Percentiles rank a stretch among this genome's conserved stretches.
Evolutionary conservation across 2,113 vertebrate genomes (phyloP).

Genomic region (Bostrychus sinensis): DNA sequence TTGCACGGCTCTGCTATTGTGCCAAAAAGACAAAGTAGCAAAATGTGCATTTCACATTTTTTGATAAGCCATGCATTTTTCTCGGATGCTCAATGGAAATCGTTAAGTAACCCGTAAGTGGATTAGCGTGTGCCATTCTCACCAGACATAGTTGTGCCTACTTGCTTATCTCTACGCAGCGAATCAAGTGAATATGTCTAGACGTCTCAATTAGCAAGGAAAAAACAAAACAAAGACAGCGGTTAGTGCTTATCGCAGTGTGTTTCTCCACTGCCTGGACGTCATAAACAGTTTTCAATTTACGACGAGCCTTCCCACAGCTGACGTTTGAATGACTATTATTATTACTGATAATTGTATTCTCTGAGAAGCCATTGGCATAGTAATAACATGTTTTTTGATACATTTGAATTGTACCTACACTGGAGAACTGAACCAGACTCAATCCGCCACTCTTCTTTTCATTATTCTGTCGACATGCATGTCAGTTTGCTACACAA

Average conservation of each 20-base stretch:
- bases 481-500: conserved; percentile 61
- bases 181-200: conserved; percentile 79
- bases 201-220: conserved; percentile 75
- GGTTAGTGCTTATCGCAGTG: conserved; percentile 56
- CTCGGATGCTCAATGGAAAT: conserved; percentile 54
- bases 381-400: conserved; percentile 74
- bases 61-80: conserved; percentile 74
- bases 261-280: conserved; percentile 45
- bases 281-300: conserved; percentile 64
- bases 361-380: conserved; percentile 62
- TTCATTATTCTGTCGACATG: conserved; percentile 67
- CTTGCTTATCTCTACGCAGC: conserved; percentile 72
- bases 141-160: conserved; percentile 61
- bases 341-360: conserved; percentile 73
- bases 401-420: conserved; percentile 64
- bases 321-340: conserved; percentile 70
- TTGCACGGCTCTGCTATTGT: conserved; percentile 67
- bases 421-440: conserved; percentile 48
- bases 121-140: conserved; percentile 67
- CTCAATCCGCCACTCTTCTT: conserved; percentile 47
- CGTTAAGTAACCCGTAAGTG: conserved; percentile 62
- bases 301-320: conserved; percentile 44
- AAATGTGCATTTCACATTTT: conserved; percentile 67
- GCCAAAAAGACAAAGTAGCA: conserved; percentile 67
- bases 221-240: conserved; percentile 39